phyloP scores from a whole-genome alignment of 2,113 vertebrate genomes.

The Bubo blakistoni region DNA sequence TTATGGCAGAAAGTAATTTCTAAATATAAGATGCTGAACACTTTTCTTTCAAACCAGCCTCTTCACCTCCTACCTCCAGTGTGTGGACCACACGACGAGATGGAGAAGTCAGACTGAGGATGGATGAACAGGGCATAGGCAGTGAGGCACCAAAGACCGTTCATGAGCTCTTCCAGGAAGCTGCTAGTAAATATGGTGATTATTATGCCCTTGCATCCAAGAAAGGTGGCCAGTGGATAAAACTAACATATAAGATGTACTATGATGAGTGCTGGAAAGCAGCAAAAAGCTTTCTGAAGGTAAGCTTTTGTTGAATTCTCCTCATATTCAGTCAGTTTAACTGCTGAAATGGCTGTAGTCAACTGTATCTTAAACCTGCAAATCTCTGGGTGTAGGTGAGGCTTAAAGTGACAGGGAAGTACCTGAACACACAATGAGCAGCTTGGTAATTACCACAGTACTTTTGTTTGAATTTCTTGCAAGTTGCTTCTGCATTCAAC shows the following conservation, averaged over 20 bases:
- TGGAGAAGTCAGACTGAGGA: constrained; percentile 80
- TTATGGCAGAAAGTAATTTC: not conserved
- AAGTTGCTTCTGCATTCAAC: not conserved
- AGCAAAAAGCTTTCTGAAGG: constrained; percentile 90
- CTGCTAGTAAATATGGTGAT: constrained; percentile 68
- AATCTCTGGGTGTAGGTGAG: not conserved
- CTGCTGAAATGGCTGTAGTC: not conserved
- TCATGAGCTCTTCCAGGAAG: constrained; percentile 74
- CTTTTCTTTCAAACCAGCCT: not conserved
- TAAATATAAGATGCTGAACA: not conserved
- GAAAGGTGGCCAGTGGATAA: constrained; percentile 71
- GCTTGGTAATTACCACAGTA: not conserved
- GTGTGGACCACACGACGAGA: constrained; percentile 79
- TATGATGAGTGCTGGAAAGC: constrained; percentile 81
- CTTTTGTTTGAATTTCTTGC: not conserved
- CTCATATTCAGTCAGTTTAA: not conserved
- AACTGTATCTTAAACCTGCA: not conserved
- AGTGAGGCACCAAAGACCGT: constrained; percentile 80
- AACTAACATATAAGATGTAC: constrained; percentile 81
- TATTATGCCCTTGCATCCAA: constrained; percentile 80
- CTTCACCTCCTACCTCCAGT: not conserved
- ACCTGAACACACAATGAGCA: not conserved
- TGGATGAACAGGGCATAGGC: constrained; percentile 72
- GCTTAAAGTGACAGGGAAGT: not conserved
- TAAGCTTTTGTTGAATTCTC: constrained; percentile 10